Evolutionary conservation across 30 jellyfish, hydroid and myxozoan genomes (phyloP), one percentile per base, ranked within the genome.

Genomic region (Hydra vulgaris): DNA sequence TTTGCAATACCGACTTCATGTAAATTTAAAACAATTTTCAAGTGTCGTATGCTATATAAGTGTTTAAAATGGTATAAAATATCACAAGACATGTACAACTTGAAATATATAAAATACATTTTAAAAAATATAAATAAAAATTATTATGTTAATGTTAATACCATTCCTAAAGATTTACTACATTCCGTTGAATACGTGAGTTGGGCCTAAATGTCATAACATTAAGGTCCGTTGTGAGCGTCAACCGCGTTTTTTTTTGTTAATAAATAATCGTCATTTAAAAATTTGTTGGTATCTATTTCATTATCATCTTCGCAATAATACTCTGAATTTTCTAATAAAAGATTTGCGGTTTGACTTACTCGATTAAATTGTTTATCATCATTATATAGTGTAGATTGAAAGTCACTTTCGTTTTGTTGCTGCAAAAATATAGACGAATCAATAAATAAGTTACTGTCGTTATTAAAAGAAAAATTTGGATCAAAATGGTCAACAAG

Each of bases 181-280:
- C n/a, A n/a, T n/a, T n/a, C n/a, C n/a, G n/a, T n/a, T n/a, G n/a
- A n/a, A n/a, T n/a, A n/a, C n/a, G n/a, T n/a, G n/a, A n/a, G n/a
- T n/a, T n/a, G n/a, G n/a, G n/a, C n/a, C n/a, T n/a, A n/a, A n/a
- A n/a, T n/a, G n/a, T n/a, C n/a, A n/a, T n/a, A 40, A 40, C 61
- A 3, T 40, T 40, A 40, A 12, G 5, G 61, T 5, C 8, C 61
- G 5, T 40, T 5, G 8, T 40, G 61, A 40, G 61, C 12, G 12
- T 40, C 61, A 40, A 40, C 5, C 61, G 61, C 61, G 12, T 40
- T 12, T 3, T 21, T n/a, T 21, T 24, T 53, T 17, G 40, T 78
- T 18, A 52, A 20, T 17, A 78, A 78, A 78, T 78, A 78, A 53
- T 78, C 79, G 7, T 78, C 85, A 52, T 78, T 78, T 17, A 78